Base-by-base conservation (phyloP, 2,888 invertebrate genomes). In the Plebejus anna region DNA sequence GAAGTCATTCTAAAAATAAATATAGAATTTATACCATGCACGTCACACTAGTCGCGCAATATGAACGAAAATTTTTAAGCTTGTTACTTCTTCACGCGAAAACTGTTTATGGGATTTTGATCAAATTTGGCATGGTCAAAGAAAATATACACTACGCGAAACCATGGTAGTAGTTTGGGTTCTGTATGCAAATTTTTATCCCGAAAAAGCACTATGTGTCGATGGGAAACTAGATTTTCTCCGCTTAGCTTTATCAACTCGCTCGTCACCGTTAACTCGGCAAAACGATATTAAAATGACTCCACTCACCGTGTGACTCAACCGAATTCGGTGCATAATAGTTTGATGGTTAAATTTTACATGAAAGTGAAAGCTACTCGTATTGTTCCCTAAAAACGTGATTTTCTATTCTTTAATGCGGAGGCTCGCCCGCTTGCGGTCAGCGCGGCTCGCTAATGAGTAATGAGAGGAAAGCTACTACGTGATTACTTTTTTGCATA, bases 391-490 rank as follows among this genome's bases (percentile, higher is more conserved):
- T 83, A 86, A 84, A 82, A 85, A 85, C 28, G 72, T 76, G 72
- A 76, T 76, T 76, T 76, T 76, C 76, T 88, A 86, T 86, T 86
- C 86, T 84, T 82, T 83, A 83, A 83, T 84, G 87, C 86, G 82
- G 84, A 82, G 81, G 79, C 82, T 81, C 82, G 82, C 82, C 83
- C 85, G 84, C 82, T 84, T 83, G 83, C 80, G 81, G 81, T 82
- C 83, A 89, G 90, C 90, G 87, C 89, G 88, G 84, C 82, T 84
- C 82, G 82, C 86, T 92, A 90, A 92, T 91, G 91, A 90, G 85
- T 92, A 90, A 92, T 91, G 91, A 90, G 85, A 89, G 87, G 87
- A 91, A 91, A 91, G 89, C 88, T 83, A 80, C 82, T 81, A 82
- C 83, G 83, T 84, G 83, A 85, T 84, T 86, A 77, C 78, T 75